Evolutionary conservation across 2,888 invertebrate species (phyloP).

Genomic region (Drosophila demipolita): DNA sequence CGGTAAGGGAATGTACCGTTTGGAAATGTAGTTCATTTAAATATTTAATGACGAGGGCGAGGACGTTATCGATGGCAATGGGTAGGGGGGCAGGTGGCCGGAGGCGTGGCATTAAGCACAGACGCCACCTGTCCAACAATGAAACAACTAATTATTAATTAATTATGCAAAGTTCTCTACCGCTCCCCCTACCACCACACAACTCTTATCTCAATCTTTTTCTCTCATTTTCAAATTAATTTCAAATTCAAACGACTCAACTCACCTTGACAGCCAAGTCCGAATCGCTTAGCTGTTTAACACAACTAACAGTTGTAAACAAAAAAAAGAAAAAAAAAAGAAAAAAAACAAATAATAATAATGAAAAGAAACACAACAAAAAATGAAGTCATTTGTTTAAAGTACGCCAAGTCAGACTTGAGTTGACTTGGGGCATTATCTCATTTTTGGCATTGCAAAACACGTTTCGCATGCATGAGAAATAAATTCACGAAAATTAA

Average conservation of each 20-base stretch:
- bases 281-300: conserved; percentile 17
- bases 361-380: conserved; percentile 1
- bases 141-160: conserved; percentile 66
- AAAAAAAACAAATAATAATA: conserved; percentile 2
- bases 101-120: conserved; percentile 11
- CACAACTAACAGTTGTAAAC: neutral
- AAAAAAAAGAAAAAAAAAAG: neutral
- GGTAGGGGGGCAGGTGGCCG: conserved; percentile 2
- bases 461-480: conserved; percentile 69
- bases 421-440: neutral
- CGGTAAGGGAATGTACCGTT: neutral
- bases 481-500: conserved; percentile 33
- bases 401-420: conserved; percentile 17
- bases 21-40: conserved; percentile 64
- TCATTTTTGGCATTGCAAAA: conserved; percentile 58
- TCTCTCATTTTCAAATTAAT: conserved; percentile 16
- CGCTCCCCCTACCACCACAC: fast-evolving
- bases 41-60: conserved; percentile 63
- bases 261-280: conserved; percentile 42
- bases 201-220: neutral
- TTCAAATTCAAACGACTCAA: conserved; percentile 43
- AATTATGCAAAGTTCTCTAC: conserved; percentile 70
- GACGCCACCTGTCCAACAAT: conserved; percentile 55
- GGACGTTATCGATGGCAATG: conserved; percentile 24
- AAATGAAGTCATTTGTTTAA: conserved; percentile 53